These are phyloP conservation scores for Drosophila barbarae DNA, from an alignment of 2,888 invertebrate genomes.

Conservation along the genomic window DNA sequence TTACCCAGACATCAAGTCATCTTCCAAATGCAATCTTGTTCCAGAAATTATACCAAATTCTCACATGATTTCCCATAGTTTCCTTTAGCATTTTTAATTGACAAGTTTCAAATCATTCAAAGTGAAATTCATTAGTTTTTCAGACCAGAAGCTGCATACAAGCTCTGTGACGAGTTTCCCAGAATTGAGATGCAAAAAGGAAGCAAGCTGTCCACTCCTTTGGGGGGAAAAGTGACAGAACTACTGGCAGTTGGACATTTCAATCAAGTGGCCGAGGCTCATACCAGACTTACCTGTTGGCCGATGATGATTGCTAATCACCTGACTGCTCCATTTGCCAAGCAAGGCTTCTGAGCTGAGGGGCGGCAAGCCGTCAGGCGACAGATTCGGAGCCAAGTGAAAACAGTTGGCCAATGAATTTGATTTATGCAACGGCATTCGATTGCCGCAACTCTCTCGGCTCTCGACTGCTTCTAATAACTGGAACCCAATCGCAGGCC, in stretches of 20 bases:
- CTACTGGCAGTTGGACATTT: slow-evolving; percentile 47
- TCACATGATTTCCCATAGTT: background rate
- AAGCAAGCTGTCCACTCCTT: background rate
- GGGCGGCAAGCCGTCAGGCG: slow-evolving; percentile 10
- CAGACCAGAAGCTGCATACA: slow-evolving; percentile 1
- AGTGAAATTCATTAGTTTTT: slow-evolving; percentile 10
- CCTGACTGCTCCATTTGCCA: slow-evolving; percentile 64
- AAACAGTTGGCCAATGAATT: slow-evolving; percentile 59
- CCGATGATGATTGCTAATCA: slow-evolving; percentile 66
- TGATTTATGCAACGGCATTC: slow-evolving; percentile 60
- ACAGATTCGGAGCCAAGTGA: slow-evolving; percentile 28
- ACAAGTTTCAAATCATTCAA: background rate
- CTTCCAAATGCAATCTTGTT: background rate
- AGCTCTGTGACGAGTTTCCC: background rate
- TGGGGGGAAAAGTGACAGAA: slow-evolving; percentile 12
- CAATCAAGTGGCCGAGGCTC: slow-evolving; percentile 47
- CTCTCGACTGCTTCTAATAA: slow-evolving; percentile 65
- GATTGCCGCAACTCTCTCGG: slow-evolving; percentile 22
- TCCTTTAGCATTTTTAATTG: background rate
- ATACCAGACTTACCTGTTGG: slow-evolving; percentile 24
- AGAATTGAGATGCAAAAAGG: slow-evolving; percentile 4
- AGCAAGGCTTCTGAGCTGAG: slow-evolving; percentile 23
- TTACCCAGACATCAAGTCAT: background rate
- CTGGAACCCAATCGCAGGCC: slow-evolving; percentile 54
- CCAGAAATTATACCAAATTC: background rate